Percentiles rank a stretch among this genome's conserved stretches.
phyloP scores from a whole-genome alignment of 2,113 vertebrate species.

The Holacanthus passer region DNA sequence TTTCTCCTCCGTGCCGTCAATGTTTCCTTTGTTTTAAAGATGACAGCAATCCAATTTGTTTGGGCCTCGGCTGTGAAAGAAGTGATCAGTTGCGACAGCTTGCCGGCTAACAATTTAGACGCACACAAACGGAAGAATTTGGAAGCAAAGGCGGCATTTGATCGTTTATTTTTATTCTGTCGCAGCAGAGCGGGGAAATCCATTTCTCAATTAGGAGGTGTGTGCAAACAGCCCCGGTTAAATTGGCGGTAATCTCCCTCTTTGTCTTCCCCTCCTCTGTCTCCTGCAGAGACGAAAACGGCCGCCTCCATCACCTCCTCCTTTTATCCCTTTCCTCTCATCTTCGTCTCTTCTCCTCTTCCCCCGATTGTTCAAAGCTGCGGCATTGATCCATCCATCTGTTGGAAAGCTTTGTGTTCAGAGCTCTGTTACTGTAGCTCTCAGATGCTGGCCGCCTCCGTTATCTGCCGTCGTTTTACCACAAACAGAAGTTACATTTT shows the following conservation, averaged over 20 bases:
- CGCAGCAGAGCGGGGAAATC: conserved; percentile 11
- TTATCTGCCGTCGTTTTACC: neutral
- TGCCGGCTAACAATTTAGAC: conserved; percentile 4
- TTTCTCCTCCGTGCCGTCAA: neutral
- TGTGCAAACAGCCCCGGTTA: neutral
- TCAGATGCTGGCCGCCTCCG: neutral
- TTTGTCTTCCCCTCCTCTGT: conserved; percentile 12
- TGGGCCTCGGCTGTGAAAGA: neutral
- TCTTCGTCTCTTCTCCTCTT: conserved; percentile 23
- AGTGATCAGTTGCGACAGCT: conserved; percentile 5
- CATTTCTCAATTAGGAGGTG: conserved; percentile 34
- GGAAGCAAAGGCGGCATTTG: neutral
- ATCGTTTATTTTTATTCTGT: neutral
- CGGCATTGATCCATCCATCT: conserved; percentile 30
- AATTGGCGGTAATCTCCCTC: conserved; percentile 37
- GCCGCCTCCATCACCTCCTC: conserved; percentile 16
- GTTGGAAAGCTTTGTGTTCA: neutral
- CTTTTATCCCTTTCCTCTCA: conserved; percentile 1
- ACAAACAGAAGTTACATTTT: neutral
- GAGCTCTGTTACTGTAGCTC: neutral
- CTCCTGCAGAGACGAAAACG: conserved; percentile 22
- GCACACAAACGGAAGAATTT: neutral
- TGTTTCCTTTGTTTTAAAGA: neutral
- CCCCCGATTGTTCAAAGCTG: conserved; percentile 8
- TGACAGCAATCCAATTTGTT: conserved; percentile 4